Base-by-base conservation (phyloP, 1,140 invertebrate species). In the Rhagoletis zephyria region DNA sequence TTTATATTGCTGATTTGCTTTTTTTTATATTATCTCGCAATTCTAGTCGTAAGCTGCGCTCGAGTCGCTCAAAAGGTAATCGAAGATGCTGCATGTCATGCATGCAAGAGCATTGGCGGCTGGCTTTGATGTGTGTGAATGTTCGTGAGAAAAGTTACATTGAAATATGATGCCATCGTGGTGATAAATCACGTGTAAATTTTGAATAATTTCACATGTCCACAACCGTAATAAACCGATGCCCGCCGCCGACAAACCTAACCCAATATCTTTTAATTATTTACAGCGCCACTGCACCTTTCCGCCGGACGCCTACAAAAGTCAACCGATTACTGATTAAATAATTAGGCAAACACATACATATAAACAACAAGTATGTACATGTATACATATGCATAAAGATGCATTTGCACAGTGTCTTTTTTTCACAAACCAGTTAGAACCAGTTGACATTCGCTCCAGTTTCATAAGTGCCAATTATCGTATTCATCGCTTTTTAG, bases 401-500 rank as follows among this genome's bases (percentile, higher is more conserved):
- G 30, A 1, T 30, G 30, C 30, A 30, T 1, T 30, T 30, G 30
- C 30, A n/a, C n/a, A 30, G 30, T 30, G 30, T 30, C 30, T 30
- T 30, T 30, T 30, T 7, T 10, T 14, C 3, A 81, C 19, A 56
- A 4, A 59, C n/a, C 48, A 40, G 74, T 81, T 59, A 56, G 56
- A 81, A 81, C 3, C 2, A 81, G 48, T 81, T 81, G 56, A 30
- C 19, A 30, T 19, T 81, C 56, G 74, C 74, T 81, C 74, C 74
- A 81, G 56, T 81, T 81, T 81, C 48, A 59, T 81, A 42, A 7
- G 7, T 56, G 48, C 30, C 74, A 81, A 59, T 81, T 81, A 56
- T 30, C 12, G 42, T n/a, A 19, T n/a, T 51, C 16, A 56, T n/a
- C 48, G 19, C 42, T 19, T 81, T 9, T 81, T 2, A 56, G 42